A percentile compares a stretch with the other conserved stretches of the same genome.
Evolutionary conservation across 1,140 invertebrate species (phyloP).

Genomic region (Eciton burchellii): DNA sequence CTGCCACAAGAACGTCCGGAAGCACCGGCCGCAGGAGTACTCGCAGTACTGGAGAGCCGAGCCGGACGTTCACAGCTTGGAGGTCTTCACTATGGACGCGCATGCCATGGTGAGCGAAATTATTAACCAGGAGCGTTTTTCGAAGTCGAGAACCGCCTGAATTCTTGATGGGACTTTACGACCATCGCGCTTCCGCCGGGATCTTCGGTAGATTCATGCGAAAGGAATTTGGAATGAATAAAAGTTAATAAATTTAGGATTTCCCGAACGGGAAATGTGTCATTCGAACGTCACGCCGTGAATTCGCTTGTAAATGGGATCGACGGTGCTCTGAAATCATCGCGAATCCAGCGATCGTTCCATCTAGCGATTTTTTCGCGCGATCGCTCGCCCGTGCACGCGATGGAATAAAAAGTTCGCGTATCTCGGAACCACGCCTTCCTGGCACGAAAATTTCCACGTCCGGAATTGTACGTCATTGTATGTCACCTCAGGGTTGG

Average conservation of each 20-base stretch:
- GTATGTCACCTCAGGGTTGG: too few relatives aligned
- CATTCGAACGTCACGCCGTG: too few relatives aligned
- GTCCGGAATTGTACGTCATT: conserved; percentile 21
- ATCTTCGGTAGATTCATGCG: too few relatives aligned
- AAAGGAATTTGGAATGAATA: too few relatives aligned
- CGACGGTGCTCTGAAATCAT: too few relatives aligned
- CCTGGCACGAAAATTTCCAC: conserved; percentile 21
- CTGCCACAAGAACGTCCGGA: conserved; percentile 88
- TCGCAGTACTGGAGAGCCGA: conserved; percentile 87
- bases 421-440: conserved; percentile 41
- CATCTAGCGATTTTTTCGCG: conserved; percentile 26
- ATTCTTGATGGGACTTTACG: too few relatives aligned
- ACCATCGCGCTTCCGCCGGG: too few relatives aligned
- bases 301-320: too few relatives aligned
- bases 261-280: too few relatives aligned
- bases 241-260: too few relatives aligned
- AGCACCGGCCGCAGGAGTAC: conserved; percentile 86
- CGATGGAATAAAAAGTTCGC: conserved; percentile 57
- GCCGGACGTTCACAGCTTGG: conserved; percentile 87
- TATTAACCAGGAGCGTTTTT: neutral
- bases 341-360: too few relatives aligned
- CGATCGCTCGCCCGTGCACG: conserved; percentile 1
- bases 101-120: conserved; percentile 85
- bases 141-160: too few relatives aligned
- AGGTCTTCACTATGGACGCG: conserved; percentile 88